Evolutionary conservation across 2,113 vertebrate species (phyloP).

Genomic region (Chauna torquata): DNA sequence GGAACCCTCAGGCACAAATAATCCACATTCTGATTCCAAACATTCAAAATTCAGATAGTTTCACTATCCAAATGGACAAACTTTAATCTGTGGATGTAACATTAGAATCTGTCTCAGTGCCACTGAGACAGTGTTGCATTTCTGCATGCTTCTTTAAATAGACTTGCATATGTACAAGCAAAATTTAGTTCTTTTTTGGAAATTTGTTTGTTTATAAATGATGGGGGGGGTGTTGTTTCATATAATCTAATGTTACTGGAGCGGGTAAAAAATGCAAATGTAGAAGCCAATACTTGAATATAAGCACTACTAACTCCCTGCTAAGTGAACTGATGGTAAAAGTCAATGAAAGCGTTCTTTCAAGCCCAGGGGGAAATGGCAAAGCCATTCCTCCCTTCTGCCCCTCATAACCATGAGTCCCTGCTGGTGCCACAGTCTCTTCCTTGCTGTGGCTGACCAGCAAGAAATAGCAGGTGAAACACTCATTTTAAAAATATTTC

Average conservation of each 20-base stretch:
- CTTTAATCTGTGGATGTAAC: background rate
- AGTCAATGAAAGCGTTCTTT: background rate
- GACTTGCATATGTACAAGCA: background rate
- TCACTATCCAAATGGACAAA: background rate
- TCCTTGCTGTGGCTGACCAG: background rate
- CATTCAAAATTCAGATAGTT: background rate
- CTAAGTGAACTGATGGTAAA: background rate
- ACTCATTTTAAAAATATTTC: background rate
- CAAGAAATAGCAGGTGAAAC: background rate
- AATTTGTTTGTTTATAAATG: background rate
- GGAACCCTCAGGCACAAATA: background rate
- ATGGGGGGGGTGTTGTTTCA: background rate
- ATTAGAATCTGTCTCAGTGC: background rate
- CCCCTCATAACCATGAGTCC: background rate
- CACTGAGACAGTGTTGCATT: background rate
- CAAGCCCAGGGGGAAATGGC: background rate
- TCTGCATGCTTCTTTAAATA: background rate
- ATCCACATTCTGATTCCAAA: background rate
- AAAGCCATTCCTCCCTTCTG: background rate
- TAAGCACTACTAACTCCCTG: background rate
- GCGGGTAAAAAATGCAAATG: background rate
- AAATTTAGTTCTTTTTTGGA: background rate
- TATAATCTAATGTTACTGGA: background rate
- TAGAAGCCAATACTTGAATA: background rate
- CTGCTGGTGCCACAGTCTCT: background rate